Evolutionary conservation across 2,888 invertebrate species (phyloP).

Genomic region (Parapristionchus giblindavisi): DNA sequence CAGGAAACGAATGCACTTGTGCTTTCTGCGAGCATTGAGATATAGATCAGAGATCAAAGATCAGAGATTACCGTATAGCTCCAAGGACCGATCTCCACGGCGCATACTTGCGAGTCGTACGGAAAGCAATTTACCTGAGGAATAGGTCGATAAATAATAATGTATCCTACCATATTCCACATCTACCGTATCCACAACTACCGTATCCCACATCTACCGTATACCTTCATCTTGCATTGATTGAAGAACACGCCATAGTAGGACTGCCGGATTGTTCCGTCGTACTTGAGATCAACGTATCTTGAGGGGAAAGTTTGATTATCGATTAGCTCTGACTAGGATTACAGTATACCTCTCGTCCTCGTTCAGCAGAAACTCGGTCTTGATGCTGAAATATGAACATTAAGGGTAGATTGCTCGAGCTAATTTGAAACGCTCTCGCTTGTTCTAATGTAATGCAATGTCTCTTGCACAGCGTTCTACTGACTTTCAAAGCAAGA

Average conservation of each 20-base stretch:
- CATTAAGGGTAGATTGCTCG: too few relatives aligned
- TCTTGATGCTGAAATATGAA: constrained; percentile 47
- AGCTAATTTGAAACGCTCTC: too few relatives aligned
- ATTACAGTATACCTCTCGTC: too few relatives aligned
- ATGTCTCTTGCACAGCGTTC: too few relatives aligned
- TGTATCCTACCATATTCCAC: neutral
- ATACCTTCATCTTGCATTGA: constrained; percentile 54
- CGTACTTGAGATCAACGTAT: constrained; percentile 47
- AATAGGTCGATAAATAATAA: neutral
- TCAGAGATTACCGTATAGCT: constrained; percentile 53
- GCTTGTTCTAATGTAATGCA: too few relatives aligned
- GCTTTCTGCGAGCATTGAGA: neutral
- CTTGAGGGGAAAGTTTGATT: too few relatives aligned
- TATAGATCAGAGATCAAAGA: neutral
- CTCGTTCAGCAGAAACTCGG: constrained; percentile 41
- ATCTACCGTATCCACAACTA: neutral
- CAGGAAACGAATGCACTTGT: constrained; percentile 21
- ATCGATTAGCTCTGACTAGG: too few relatives aligned
- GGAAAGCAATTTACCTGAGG: constrained; percentile 51
- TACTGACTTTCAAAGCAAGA: too few relatives aligned
- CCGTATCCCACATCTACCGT: neutral
- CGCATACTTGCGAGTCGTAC: constrained; percentile 54
- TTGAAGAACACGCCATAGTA: constrained; percentile 52
- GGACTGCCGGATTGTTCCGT: constrained; percentile 47
- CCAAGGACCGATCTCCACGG: constrained; percentile 54